Evolutionary conservation across 2,888 invertebrate genomes (phyloP), one percentile per base, ranked within the genome.

Genomic region (Nomada goodeniana): DNA sequence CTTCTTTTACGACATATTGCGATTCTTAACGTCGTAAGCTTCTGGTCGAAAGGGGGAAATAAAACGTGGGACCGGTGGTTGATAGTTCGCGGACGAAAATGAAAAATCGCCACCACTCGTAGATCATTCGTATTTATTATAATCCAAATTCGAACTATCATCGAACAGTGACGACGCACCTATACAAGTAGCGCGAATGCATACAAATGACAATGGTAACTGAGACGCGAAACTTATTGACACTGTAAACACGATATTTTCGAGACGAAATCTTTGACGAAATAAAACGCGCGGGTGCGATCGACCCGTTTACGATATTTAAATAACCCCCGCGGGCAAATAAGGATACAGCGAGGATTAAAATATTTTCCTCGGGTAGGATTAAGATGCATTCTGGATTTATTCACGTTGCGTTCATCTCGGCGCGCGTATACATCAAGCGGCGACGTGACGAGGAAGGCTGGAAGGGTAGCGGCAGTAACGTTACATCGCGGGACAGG

Each of bases 401-500:
- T 50, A 80, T 80, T 67, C 59, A n/a, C 47, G 47, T 42, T 47
- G 52, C 68, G 55, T 76, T 50, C 44, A 55, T 44, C 57, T 69
- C 73, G 36, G 10, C 59, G 42, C 57, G 26, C 74, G 61, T 75
- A 69, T 75, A 76, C 59, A 75, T 70, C 61, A 69, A 71, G 78
- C 55, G 70, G 57, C 67, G 69, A 75, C 76, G 69, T 64, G 78
- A 69, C 57, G 55, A 55, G n/a, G 65, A 57, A 52, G 26, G 4
- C 2, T 29, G 53, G 75, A 75, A 75, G 73, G 67, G 68, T 70
- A 57, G 76, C 50, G 67, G 80, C 78, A 69, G 83, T 78, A 80
- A 82, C 84, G 81, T 84, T 90, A 84, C 80, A 86, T 78, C 76
- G 82, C 70, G 86, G 86, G 86, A 80, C 85, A 88, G 76, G 78